Evolutionary conservation across 2,888 invertebrate species (phyloP), one percentile per base, ranked within the genome.

Genomic region (Ceriagrion tenellum): DNA sequence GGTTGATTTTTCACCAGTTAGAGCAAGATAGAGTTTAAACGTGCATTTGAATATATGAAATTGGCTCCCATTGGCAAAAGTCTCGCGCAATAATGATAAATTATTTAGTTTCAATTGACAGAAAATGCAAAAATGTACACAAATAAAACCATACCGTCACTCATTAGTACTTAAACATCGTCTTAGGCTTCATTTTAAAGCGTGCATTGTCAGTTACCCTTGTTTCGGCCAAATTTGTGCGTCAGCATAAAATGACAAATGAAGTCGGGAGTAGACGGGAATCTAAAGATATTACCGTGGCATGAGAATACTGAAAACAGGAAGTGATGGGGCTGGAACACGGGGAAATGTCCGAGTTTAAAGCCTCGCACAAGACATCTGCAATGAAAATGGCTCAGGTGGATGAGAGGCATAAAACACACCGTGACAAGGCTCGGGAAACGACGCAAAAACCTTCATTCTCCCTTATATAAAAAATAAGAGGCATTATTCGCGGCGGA

Each of bases 281-380:
- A 26, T 69, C 69, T n/a, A 26, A 69, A 69, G 69, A 69, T 69
- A 69, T 20, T 18, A 69, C 69, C 26, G 23, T 12, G 69, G 26
- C 26, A 23, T 69, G 8, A 23, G 69, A 69, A 23, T 69, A 69
- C 69, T 2, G 10, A 69, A 69, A 69, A 69, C 69, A 69, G 10
- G 69, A 81, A 26, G n/a, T 81, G 81, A 81, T 35, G 81, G 81
- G 35, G 81, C 81, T 81, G 35, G 35, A 81, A 81, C 23, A 81
- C 23, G 81, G 26, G 35, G 35, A 81, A 35, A 35, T 81, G 30
- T 35, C 81, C 81, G 35, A 81, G 35, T 81, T 35, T 69, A 16
- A 81, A 81, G 81, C 81, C 35, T 16, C 30, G 35, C 16, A 12
- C 81, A 16, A 35, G 35, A 81, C 81, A 81, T 81, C 35, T 81